Evolutionary conservation across 2,113 vertebrate species (phyloP).

Genomic region (Hemiscyllium ocellatum): DNA sequence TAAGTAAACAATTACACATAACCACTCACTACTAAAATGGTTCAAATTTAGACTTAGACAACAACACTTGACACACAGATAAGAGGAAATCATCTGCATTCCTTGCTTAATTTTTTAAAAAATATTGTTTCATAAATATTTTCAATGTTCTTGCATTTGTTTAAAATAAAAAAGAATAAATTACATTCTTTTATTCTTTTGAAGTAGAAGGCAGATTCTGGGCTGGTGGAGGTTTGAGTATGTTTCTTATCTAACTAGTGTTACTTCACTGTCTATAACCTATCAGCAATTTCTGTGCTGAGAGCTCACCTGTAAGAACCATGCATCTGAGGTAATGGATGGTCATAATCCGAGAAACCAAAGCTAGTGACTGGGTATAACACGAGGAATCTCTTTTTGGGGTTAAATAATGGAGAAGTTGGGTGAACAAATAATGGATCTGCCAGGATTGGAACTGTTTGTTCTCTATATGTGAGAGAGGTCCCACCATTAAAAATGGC

Average conservation of each 20-base stretch:
- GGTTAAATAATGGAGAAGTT: too few relatives aligned
- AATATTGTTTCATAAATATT: constrained; percentile 22
- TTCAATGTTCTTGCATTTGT: constrained; percentile 25
- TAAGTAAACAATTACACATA: background rate
- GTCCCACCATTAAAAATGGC: too few relatives aligned
- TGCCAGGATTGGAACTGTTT: too few relatives aligned
- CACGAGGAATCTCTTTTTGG: too few relatives aligned
- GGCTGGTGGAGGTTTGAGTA: too few relatives aligned
- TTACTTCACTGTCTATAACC: background rate
- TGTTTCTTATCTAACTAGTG: background rate
- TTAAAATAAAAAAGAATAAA: background rate
- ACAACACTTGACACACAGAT: background rate
- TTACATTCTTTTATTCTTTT: too few relatives aligned
- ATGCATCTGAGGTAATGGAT: background rate
- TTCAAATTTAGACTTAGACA: background rate
- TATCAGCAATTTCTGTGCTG: background rate
- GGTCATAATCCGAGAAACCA: background rate
- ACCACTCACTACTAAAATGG: background rate
- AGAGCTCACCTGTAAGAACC: background rate
- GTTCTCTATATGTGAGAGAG: too few relatives aligned
- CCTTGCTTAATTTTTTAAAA: background rate
- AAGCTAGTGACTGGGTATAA: background rate
- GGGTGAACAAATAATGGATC: too few relatives aligned
- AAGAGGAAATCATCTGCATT: background rate
- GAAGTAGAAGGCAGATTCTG: background rate